phyloP scores from a whole-genome alignment of 1,140 invertebrate species.

The Drosophila willistoni region DNA sequence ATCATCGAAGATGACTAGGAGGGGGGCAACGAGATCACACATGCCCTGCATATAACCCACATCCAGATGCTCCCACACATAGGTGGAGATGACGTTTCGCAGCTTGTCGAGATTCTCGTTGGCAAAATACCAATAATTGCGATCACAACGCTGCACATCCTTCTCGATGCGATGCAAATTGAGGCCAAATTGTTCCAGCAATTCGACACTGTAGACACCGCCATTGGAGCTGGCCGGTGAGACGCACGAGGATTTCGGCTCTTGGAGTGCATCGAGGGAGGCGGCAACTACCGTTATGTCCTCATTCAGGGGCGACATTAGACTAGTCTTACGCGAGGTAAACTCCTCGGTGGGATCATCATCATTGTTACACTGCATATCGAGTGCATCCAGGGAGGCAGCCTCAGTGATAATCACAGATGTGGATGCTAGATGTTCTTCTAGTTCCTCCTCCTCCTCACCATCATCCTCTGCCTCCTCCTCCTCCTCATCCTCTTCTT shows the following conservation, averaged over 20 bases:
- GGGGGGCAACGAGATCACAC: slow-evolving; percentile 97
- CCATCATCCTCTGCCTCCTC: background rate
- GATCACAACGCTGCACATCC: slow-evolving; percentile 96
- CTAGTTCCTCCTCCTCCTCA: slow-evolving; percentile 24
- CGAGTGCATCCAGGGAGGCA: slow-evolving; percentile 76
- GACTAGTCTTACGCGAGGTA: slow-evolving; percentile 77
- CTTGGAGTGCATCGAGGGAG: slow-evolving; percentile 82
- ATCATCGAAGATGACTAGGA: slow-evolving; percentile 96
- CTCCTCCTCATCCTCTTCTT: background rate
- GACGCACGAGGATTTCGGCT: slow-evolving; percentile 86
- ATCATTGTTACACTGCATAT: slow-evolving; percentile 52
- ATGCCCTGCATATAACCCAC: slow-evolving; percentile 96
- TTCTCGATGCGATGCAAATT: slow-evolving; percentile 98
- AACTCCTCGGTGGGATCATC: slow-evolving; percentile 79
- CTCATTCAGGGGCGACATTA: slow-evolving; percentile 79
- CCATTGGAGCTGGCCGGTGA: slow-evolving; percentile 93
- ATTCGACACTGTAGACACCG: slow-evolving; percentile 93
- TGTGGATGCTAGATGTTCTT: slow-evolving; percentile 58
- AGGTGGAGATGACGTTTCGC: slow-evolving; percentile 98
- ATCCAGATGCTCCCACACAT: slow-evolving; percentile 97
- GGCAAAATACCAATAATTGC: slow-evolving; percentile 96
- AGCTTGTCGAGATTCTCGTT: slow-evolving; percentile 95
- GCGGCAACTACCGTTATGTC: slow-evolving; percentile 74
- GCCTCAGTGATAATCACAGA: slow-evolving; percentile 87
- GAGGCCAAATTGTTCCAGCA: slow-evolving; percentile 93